Base-by-base conservation (phyloP, 2,113 vertebrate species). In the Podarcis muralis region DNA sequence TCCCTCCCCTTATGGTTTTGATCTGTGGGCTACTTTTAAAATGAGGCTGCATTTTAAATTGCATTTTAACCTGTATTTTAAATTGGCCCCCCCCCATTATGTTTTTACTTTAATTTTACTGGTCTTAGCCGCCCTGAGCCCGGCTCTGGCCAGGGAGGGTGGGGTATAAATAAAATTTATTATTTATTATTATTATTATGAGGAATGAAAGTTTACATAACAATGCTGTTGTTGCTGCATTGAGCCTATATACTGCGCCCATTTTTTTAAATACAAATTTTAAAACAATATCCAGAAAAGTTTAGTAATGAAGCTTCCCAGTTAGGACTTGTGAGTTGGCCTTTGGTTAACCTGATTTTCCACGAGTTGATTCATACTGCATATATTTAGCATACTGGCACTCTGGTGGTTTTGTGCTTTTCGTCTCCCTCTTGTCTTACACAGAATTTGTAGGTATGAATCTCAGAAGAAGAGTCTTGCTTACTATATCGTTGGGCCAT, bases 371-470 rank as follows among this genome's bases (percentile, higher is more conserved):
- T 84, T 87, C 22, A 40, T 5, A 5, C 82, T 83, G 43, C 20
- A 88, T 23, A 78, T 32, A 69, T 40, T 74, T 90, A 79, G 22
- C 40, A 79, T 90, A 88, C 65, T 12, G 16, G 83, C 6, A 22
- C 16, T 81, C 2, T 74, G 62, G 32, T 88, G 53, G 65, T 91
- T 15, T 87, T 94, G 57, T 11, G 48, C 25, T 74, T 7, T 77
- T 35, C 16, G 6, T 48, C 57, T 20, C 25, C 5, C 57, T 4
- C 48, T n/a, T 22, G 48, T 71, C 1, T 81, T 91, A 85, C 85
- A 81, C 76, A 83, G 35, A 30, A 71, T 30, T 78, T 85, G 88
- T 71, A 30, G 48, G 66, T 89, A 30, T 68, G 87, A 94, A 91
- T 88, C 76, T 86, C 72, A 84, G 4, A 77, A 1, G 0, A 35